Percentiles rank a stretch among this genome's conserved stretches.
Conservation (phyloP, 92 coral and sea anemone genomes). For the Porites evermanni region DNA sequence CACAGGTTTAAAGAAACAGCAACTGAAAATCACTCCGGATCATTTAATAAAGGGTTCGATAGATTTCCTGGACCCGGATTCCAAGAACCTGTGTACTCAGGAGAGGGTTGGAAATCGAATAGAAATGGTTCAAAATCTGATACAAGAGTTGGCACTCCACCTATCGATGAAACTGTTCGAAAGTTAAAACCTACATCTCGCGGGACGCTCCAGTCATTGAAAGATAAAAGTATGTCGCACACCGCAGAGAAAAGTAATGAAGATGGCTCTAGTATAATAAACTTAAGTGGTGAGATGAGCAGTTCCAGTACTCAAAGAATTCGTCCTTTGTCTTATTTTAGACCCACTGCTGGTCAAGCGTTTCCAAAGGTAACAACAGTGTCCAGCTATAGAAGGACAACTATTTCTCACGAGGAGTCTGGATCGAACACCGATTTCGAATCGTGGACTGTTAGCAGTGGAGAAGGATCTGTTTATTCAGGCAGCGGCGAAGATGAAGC, state of each 20-base stretch:
- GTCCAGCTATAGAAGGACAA: constrained; percentile 16
- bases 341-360: neutral
- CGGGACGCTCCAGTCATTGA: neutral
- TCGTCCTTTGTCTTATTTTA: neutral
- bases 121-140: neutral
- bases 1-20: neutral
- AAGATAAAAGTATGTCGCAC: neutral
- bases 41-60: neutral
- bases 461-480: constrained; percentile 1
- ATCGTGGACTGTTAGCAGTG: neutral
- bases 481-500: constrained; percentile 17
- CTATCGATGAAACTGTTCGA: neutral
- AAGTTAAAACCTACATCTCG: neutral
- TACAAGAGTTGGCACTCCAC: neutral
- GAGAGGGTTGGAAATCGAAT: neutral
- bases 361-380: neutral
- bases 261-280: neutral
- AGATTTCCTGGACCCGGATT: neutral
- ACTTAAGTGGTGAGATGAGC: neutral
- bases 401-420: neutral
- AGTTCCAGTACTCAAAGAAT: neutral
- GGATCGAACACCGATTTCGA: neutral
- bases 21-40: neutral
- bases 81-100: neutral
- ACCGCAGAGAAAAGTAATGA: constrained; percentile 21